phyloP scores from a whole-genome alignment of 1,140 invertebrate species.

The Sarcophaga bullata region DNA sequence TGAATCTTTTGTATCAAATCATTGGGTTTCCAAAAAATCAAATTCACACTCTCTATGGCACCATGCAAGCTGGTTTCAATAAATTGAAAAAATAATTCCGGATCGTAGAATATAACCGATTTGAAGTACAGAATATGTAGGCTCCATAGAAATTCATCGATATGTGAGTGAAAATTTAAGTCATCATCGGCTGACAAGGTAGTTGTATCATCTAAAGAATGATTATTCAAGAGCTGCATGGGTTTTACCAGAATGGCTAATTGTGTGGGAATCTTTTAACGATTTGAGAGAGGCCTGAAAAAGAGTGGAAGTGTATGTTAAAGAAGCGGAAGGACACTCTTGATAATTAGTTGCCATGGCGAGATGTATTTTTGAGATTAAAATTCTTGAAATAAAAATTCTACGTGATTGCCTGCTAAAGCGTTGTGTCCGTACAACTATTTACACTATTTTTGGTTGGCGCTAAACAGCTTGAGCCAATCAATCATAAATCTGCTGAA shows the following conservation, averaged over 20 bases:
- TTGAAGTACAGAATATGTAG: constrained; percentile 56
- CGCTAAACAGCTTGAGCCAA: too few relatives aligned
- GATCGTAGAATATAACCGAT: constrained; percentile 57
- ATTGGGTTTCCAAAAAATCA: constrained; percentile 56
- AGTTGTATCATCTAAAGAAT: background rate
- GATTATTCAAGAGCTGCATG: background rate
- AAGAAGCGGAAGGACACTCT: background rate
- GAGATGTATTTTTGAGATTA: too few relatives aligned
- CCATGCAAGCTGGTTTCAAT: constrained; percentile 57
- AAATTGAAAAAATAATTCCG: constrained; percentile 55
- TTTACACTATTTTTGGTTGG: too few relatives aligned
- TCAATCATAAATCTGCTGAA: too few relatives aligned
- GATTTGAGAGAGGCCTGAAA: constrained; percentile 58
- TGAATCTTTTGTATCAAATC: constrained; percentile 51
- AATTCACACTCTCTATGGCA: constrained; percentile 59
- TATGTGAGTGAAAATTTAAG: constrained; percentile 43
- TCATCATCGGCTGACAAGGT: background rate
- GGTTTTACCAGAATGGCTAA: constrained; percentile 51
- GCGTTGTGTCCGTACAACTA: too few relatives aligned
- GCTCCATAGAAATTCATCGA: constrained; percentile 56
- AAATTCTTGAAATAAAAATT: too few relatives aligned
- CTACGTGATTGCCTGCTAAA: too few relatives aligned
- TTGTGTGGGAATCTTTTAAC: constrained; percentile 53
- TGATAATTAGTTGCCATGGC: too few relatives aligned
- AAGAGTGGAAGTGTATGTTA: background rate